Base-by-base conservation (phyloP, 2,797 vertebrate species). In the Aeoliscus strigatus region DNA sequence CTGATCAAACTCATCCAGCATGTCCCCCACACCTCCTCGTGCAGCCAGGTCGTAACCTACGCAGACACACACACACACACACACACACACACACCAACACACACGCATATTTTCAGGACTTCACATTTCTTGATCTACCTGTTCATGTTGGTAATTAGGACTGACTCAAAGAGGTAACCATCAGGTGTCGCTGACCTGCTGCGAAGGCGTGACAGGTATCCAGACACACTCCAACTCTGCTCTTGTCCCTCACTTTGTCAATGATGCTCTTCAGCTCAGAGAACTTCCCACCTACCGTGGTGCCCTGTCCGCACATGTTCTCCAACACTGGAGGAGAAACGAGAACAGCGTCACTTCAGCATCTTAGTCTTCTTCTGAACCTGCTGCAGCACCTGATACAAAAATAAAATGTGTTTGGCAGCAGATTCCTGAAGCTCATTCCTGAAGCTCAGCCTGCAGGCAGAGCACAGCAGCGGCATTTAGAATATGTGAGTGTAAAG, bases 251-350 rank as follows among this genome's bases (percentile, higher is more conserved):
- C 55, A 91, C 84, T 49, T 29, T 70, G 67, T 89, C 83, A 44
- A 90, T 86, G 66, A 91, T 88, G 63, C 69, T 70, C 71, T 48
- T 86, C 26, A 91, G 79, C 70, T 91, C 90, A 4, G 62, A 67
- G 71, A 91, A 90, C 18, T 75, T 65, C 0, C 88, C 86, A 0
- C 89, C 87, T 31, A 91, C 58, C 0, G 89, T 90, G 39, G 38
- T 88, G 47, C 90, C 89, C 59, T 91, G 89, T 50, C 89, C 83
- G 14, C 88, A 78, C 90, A 91, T 91, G 69, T 91, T 90, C 79
- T 91, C 89, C 45, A 90, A 60, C 55, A 89, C 88, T 90, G 58
- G 5, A 34, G 6, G 15, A 6, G 11, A 15, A 39, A 1, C 33
- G 5, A 29, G 9, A 1, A 6, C 5, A 26, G 2, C 0, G 10